Conservation (phyloP, 2,888 invertebrate genomes). For the Meteorus cinctellus region DNA sequence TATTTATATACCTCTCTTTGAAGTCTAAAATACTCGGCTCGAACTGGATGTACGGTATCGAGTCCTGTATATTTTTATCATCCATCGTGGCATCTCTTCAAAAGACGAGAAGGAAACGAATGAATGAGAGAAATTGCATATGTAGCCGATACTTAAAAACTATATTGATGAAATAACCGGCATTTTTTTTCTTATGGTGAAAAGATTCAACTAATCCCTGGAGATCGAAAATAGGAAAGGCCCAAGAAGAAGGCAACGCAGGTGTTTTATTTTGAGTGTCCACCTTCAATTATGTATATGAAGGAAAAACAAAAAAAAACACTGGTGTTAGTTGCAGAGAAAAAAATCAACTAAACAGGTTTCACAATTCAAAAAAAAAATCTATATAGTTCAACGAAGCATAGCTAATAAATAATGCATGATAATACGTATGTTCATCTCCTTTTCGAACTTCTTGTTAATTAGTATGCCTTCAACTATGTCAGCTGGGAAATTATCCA, state of each 20-base stretch:
- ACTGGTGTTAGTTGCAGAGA: slow-evolving; percentile 41
- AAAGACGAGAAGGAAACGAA: slow-evolving; percentile 45
- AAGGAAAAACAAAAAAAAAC: slow-evolving; percentile 43
- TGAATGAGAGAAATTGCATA: slow-evolving; percentile 11
- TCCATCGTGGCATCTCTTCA: slow-evolving; percentile 62
- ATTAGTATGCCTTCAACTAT: slow-evolving; percentile 15
- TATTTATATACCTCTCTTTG: slow-evolving; percentile 78
- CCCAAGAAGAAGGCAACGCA: slow-evolving; percentile 51
- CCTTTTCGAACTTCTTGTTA: slow-evolving; percentile 4
- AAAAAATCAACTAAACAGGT: slow-evolving; percentile 30
- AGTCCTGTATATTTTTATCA: slow-evolving; percentile 66
- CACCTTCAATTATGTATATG: slow-evolving; percentile 10
- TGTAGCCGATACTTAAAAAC: not conserved
- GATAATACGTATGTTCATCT: not conserved
- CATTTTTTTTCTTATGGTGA: not conserved
- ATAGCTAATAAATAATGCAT: not conserved
- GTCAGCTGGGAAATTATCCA: slow-evolving; percentile 10
- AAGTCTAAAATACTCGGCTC: slow-evolving; percentile 82
- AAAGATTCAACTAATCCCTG: slow-evolving; percentile 46
- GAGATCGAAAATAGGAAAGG: slow-evolving; percentile 63
- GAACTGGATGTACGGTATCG: slow-evolving; percentile 76
- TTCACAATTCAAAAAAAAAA: not conserved
- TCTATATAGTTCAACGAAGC: not conserved
- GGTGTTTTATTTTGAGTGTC: slow-evolving; percentile 25
- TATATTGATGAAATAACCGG: not conserved